Evolutionary conservation across 2,888 invertebrate species (phyloP).

Genomic region (Rotaria sp.): DNA sequence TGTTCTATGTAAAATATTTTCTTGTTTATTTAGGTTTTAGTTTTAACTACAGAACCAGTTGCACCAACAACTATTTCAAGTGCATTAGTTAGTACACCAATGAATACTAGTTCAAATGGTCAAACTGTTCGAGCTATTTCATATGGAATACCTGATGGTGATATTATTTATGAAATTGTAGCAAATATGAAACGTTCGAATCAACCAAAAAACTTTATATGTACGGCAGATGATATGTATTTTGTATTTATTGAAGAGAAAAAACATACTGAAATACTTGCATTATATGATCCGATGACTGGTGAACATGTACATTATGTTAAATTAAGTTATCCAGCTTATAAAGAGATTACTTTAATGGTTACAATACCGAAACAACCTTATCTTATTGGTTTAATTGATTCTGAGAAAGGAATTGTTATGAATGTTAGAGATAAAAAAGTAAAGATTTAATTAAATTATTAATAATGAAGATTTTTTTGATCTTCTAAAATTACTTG

Average conservation of each 20-base stretch:
- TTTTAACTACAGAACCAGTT: not conserved
- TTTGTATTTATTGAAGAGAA: conserved; percentile 74
- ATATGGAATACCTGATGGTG: conserved; percentile 63
- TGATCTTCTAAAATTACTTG: no score
- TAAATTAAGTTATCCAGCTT: conserved; percentile 50
- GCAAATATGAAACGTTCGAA: conserved; percentile 66
- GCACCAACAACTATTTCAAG: not conserved
- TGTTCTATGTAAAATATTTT: not conserved
- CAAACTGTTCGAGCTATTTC: not conserved
- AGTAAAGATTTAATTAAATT: no score
- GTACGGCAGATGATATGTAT: conserved; percentile 73
- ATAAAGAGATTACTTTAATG: conserved; percentile 49
- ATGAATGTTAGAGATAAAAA: no score
- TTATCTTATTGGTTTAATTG: conserved; percentile 81
- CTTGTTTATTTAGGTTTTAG: not conserved
- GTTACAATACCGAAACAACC: conserved; percentile 55
- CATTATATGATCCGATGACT: conserved; percentile 73
- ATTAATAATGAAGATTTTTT: no score
- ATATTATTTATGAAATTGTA: conserved; percentile 71
- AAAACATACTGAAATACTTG: conserved; percentile 74
- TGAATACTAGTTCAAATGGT: not conserved
- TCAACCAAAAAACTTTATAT: conserved; percentile 68
- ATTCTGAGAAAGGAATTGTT: conserved; percentile 77
- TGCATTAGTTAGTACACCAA: not conserved
- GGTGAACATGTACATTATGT: conserved; percentile 61